A percentile compares a stretch with the other conserved stretches of the same genome.
Conservation (phyloP, 2,888 invertebrate species). For the Lasioglossum leucozonium region DNA sequence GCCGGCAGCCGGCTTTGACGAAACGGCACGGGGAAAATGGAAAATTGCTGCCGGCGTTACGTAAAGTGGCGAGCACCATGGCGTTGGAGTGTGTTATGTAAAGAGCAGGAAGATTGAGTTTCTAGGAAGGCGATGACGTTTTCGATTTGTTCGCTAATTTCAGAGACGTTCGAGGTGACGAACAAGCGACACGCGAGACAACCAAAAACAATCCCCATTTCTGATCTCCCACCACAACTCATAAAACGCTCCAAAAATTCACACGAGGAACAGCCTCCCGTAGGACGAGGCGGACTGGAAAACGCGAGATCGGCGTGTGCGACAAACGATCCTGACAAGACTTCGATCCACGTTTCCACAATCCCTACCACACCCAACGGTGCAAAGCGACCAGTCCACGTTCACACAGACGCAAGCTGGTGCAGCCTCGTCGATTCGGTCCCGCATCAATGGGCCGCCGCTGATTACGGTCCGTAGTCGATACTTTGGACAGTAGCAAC, state of each 20-base stretch:
- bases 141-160: background rate
- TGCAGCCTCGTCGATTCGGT: background rate
- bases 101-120: background rate
- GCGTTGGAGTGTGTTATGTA: background rate
- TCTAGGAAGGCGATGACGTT: background rate
- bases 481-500: slow-evolving; percentile 27
- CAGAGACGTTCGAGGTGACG: too few relatives aligned
- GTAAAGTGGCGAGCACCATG: background rate
- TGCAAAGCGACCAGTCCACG: background rate
- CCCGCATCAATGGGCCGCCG: slow-evolving; percentile 1
- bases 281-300: too few relatives aligned
- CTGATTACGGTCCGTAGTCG: slow-evolving; percentile 35
- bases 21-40: background rate
- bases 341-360: too few relatives aligned
- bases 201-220: too few relatives aligned
- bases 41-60: slow-evolving; percentile 8
- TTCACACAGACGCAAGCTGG: background rate
- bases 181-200: too few relatives aligned
- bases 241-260: too few relatives aligned
- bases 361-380: background rate
- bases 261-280: too few relatives aligned
- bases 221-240: too few relatives aligned
- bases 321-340: too few relatives aligned
- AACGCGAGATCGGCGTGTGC: too few relatives aligned
- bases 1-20: background rate